phyloP scores from a whole-genome alignment of 2,113 vertebrate species.

The Neotragus pygmaeus region DNA sequence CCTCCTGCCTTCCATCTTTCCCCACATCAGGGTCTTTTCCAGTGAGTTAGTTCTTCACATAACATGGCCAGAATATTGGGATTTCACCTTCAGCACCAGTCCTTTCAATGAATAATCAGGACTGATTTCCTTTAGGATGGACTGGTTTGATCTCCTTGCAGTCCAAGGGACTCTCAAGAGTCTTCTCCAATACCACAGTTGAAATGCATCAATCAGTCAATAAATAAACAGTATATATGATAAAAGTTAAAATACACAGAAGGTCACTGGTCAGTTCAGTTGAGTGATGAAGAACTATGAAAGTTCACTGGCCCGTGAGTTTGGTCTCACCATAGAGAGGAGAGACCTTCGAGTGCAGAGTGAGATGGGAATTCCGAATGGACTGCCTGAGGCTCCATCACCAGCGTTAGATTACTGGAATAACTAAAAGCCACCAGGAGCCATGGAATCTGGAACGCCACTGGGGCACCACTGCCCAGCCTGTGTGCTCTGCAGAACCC shows the following conservation, averaged over 20 bases:
- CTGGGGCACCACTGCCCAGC: not conserved
- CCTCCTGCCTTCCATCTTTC: not conserved
- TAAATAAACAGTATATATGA: not conserved
- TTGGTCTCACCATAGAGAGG: not conserved
- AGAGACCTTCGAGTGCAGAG: not conserved
- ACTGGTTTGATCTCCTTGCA: not conserved
- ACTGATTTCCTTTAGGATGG: not conserved
- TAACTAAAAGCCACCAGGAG: not conserved
- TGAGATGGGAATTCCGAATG: not conserved
- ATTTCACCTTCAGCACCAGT: not conserved
- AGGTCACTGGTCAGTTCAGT: not conserved
- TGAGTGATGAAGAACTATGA: accelerated
- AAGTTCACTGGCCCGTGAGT: not conserved
- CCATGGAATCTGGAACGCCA: not conserved
- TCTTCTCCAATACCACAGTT: not conserved
- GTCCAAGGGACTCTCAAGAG: not conserved
- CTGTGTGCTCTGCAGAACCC: not conserved
- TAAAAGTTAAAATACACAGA: not conserved
- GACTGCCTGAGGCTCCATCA: not conserved
- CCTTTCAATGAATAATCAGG: not conserved
- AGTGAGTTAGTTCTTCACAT: not conserved
- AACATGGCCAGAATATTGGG: not conserved
- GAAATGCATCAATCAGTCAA: not conserved
- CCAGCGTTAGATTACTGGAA: not conserved
- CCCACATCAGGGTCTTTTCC: not conserved